Base-by-base conservation (phyloP, 2,113 vertebrate genomes). In the Ameiurus melas region DNA sequence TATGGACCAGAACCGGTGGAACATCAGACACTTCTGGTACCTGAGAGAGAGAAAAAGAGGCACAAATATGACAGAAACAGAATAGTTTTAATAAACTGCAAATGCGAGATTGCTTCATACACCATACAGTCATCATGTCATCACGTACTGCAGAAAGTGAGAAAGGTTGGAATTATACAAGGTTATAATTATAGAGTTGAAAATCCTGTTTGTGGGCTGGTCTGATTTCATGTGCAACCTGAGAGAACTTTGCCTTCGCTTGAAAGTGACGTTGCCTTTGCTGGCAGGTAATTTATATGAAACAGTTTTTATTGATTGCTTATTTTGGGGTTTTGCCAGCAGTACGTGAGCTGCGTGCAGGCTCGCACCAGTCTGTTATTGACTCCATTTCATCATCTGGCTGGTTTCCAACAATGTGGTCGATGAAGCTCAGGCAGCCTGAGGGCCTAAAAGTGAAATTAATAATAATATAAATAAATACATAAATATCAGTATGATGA, bases 331-430 rank as follows among this genome's bases (percentile, higher is more conserved):
- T 3, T 4, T 66, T 55, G 86, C 83, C 58, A 62, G 86, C 39
- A 84, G 51, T 84, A 83, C 27, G 39, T 87, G 91, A 89, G 90
- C 87, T 43, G 68, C 36, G 20, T 53, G 90, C 91, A 71, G 92
- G 89, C 43, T 25, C 95, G 94, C 93, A 97, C 96, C 96, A 97
- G 90, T 96, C 96, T 68, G 95, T 93, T 62, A 94, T 27, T 64
- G 94, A 94, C 91, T 95, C 94, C 96, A 97, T 97, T 86, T 95
- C 66, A 80, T 96, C 93, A 88, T 97, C 95, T 92, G 96, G 95
- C 94, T 96, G 96, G 93, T 97, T 97, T 93, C 96, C 96, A 90
- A 97, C 96, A 93, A 97, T 89, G 93, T 97, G 96, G 94, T 97
- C 96, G 58, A 97, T 96, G 86, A 97, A 96, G 53, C 73, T 93